These are phyloP conservation scores for Drosophila ogumai DNA, from an alignment of 1,140 invertebrate genomes.

Conservation along the genomic window DNA sequence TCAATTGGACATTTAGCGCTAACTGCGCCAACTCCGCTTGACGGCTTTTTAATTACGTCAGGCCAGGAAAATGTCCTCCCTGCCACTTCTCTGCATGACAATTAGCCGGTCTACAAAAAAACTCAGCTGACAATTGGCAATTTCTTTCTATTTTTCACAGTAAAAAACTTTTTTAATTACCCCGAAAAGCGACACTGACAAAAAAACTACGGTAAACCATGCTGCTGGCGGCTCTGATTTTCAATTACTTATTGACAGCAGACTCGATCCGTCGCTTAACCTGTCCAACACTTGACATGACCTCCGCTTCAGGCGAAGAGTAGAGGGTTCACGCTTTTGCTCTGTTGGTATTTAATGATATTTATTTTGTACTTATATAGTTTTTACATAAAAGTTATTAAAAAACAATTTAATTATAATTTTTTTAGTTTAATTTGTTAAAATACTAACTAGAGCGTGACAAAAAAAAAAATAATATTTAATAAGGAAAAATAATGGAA, in stretches of 20 bases:
- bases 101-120: constrained; percentile 65
- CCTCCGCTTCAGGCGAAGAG: constrained; percentile 9
- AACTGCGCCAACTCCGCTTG: constrained; percentile 66
- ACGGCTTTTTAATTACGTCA: constrained; percentile 82
- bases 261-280: constrained; percentile 63
- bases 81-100: constrained; percentile 40
- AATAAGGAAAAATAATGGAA: constrained; percentile 10
- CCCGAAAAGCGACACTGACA: constrained; percentile 47
- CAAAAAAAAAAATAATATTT: too few relatives aligned
- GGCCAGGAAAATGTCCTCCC: constrained; percentile 35
- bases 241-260: constrained; percentile 78
- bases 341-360: constrained; percentile 21
- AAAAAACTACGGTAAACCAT: constrained; percentile 30
- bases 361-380: constrained; percentile 15
- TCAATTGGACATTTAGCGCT: constrained; percentile 75
- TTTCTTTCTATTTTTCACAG: constrained; percentile 43
- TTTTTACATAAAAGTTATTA: background rate
- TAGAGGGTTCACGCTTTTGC: constrained; percentile 38
- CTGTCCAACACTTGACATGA: constrained; percentile 71
- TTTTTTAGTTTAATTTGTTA: too few relatives aligned
- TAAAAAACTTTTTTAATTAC: constrained; percentile 80
- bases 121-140: constrained; percentile 56
- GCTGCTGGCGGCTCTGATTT: constrained; percentile 52
- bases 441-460: too few relatives aligned
- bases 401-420: background rate